Base-by-base conservation (phyloP, 2,888 invertebrate species). In the Ennomos quercinarius region DNA sequence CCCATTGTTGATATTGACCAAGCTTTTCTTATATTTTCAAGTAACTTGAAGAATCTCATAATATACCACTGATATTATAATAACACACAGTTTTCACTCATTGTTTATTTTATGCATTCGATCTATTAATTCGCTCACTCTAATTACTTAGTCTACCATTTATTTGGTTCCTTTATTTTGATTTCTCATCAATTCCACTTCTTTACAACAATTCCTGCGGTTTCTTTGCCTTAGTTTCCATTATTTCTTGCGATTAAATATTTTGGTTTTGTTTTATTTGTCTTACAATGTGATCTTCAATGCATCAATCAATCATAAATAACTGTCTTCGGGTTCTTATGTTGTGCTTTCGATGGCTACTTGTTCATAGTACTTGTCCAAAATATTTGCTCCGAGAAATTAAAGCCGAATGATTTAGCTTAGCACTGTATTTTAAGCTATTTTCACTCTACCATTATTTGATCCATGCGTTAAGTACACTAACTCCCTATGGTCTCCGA, bases 141-240 rank as follows among this genome's bases (percentile, higher is more conserved):
- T 66, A 68, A 38, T 49, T 61, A 13, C 42, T 65, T 67, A 67
- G 66, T 77, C 71, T 83, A 82, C 79, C 73, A 12, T 81, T 69
- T 67, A 69, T 62, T 89, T 90, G 89, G 89, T 89, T 88, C 89
- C 79, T 82, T 86, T 83, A 79, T 80, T 51, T 56, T 77, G 73
- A 67, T 75, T 83, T 62, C 61, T 50, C 52, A 56, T 90, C 90
- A 91, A 90, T 91, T 90, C 88, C 90, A 78, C 72, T 71, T 80
- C 81, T 77, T 75, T 76, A 5, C 70, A 81, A 82, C 89, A 89
- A 89, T 88, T 89, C 88, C 88, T 80, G 77, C 73, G 67, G 71
- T 77, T 73, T 61, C 60, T 53, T 60, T 57, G 63, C 57, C 51
- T 59, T 58, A 48, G 38, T 11, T 63, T 38, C 49, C 69, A 65